Evolutionary conservation across 2,888 invertebrate genomes (phyloP).

Genomic region (Amphipyra berbera): DNA sequence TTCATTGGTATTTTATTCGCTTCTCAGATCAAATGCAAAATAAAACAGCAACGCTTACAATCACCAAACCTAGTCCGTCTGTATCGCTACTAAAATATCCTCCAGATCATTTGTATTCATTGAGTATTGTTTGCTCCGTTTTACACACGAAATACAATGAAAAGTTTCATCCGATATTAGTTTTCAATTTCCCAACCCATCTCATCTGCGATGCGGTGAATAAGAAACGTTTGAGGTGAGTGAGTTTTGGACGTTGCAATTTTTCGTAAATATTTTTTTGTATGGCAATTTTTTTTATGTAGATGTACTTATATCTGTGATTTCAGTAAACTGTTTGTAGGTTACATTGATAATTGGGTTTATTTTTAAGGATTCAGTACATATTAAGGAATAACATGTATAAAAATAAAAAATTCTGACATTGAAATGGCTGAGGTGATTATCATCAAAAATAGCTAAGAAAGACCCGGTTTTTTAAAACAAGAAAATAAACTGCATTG

Average conservation of each 20-base stretch:
- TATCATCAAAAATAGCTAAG: too few species aligned
- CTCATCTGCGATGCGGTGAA: constrained; percentile 49
- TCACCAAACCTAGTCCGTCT: constrained; percentile 28
- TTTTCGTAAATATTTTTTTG: constrained; percentile 9
- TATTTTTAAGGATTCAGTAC: too few species aligned
- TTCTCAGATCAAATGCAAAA: too few species aligned
- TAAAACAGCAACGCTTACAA: constrained; percentile 13
- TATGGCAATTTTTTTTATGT: background rate
- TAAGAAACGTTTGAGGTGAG: constrained; percentile 46
- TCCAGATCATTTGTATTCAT: constrained; percentile 60
- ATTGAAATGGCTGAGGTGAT: too few species aligned
- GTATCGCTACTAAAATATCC: constrained; percentile 33
- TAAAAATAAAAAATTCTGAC: too few species aligned
- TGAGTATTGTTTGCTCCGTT: constrained; percentile 58
- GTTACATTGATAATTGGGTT: too few species aligned
- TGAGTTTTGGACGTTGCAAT: constrained; percentile 7
- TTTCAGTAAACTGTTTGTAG: too few species aligned
- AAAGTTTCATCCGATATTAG: constrained; percentile 74
- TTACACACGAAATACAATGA: constrained; percentile 66
- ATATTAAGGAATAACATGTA: too few species aligned
- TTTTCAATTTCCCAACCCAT: constrained; percentile 72
- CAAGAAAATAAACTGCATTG: too few species aligned
- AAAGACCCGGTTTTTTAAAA: too few species aligned
- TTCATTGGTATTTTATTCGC: too few species aligned
- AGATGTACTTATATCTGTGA: too few species aligned